Conservation (phyloP, 2,888 invertebrate species). For the Andrena fulva region DNA sequence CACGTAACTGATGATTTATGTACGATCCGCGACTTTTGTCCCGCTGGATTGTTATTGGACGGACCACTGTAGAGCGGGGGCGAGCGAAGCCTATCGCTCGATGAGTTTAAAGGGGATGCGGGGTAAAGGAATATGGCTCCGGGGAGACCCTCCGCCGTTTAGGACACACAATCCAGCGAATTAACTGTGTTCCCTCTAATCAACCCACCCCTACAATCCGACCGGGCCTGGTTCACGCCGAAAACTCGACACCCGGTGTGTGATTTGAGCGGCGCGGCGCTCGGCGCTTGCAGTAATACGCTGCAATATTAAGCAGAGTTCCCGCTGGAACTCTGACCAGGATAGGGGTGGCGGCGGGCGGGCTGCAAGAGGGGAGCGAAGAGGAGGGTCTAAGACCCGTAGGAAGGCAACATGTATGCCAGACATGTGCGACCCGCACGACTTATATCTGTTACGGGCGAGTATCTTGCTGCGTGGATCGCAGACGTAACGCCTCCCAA, state of each 20-base stretch:
- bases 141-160: background rate
- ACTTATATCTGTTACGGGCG: conserved; percentile 78
- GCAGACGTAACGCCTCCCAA: conserved; percentile 52
- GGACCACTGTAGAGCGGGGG: too few species aligned
- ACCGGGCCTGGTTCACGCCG: conserved; percentile 14
- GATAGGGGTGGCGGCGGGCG: conserved; percentile 16
- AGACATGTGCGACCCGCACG: conserved; percentile 73
- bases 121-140: background rate
- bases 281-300: conserved; percentile 68
- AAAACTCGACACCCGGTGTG: conserved; percentile 60
- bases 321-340: conserved; percentile 42
- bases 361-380: background rate
- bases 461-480: conserved; percentile 59
- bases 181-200: conserved; percentile 17
- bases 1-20: too few species aligned
- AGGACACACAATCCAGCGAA: background rate
- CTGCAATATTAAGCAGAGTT: conserved; percentile 80
- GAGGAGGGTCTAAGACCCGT: conserved; percentile 34
- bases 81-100: too few species aligned
- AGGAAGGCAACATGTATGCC: conserved; percentile 64
- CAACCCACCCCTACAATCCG: background rate
- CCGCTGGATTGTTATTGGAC: too few species aligned
- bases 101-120: too few species aligned
- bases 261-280: conserved; percentile 62
- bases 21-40: too few species aligned